Conservation (phyloP, 2,797 vertebrate species). For the Danio kyathit region DNA sequence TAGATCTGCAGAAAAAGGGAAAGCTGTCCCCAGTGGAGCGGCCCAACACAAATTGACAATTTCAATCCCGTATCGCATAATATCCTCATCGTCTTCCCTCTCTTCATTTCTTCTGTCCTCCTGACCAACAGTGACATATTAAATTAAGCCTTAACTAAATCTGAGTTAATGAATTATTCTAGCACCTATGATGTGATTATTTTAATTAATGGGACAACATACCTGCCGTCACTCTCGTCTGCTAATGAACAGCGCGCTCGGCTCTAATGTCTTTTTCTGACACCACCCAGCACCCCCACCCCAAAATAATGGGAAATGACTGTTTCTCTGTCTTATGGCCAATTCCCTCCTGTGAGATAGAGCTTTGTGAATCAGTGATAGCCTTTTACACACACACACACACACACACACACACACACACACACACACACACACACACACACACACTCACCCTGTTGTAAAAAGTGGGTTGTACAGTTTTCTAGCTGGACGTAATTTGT, state of each 20-base stretch:
- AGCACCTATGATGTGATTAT: slow-evolving; percentile 83
- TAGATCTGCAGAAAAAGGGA: slow-evolving; percentile 84
- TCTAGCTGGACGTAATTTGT: no score
- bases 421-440: not conserved
- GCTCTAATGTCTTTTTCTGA: slow-evolving; percentile 75
- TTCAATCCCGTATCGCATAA: slow-evolving; percentile 76
- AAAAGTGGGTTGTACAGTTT: no score
- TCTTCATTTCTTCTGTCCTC: slow-evolving; percentile 65
- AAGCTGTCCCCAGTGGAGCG: slow-evolving; percentile 79
- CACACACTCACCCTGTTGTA: not conserved
- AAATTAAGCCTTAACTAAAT: slow-evolving; percentile 84
- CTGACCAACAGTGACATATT: slow-evolving; percentile 81
- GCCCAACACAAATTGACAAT: slow-evolving; percentile 85
- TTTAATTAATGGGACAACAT: slow-evolving; percentile 81
- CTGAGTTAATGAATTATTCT: slow-evolving; percentile 85
- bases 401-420: not conserved
- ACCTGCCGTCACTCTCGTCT: slow-evolving; percentile 77
- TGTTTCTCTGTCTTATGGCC: slow-evolving; percentile 72
- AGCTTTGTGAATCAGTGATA: slow-evolving; percentile 35
- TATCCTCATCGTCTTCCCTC: slow-evolving; percentile 70
- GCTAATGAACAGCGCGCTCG: slow-evolving; percentile 75
- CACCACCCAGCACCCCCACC: slow-evolving; percentile 53
- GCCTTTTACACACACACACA: not conserved
- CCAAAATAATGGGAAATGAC: slow-evolving; percentile 71
- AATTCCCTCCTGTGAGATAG: slow-evolving; percentile 69